phyloP scores from a whole-genome alignment of 2,797 vertebrate genomes.

The Hoplostethus mediterraneus region DNA sequence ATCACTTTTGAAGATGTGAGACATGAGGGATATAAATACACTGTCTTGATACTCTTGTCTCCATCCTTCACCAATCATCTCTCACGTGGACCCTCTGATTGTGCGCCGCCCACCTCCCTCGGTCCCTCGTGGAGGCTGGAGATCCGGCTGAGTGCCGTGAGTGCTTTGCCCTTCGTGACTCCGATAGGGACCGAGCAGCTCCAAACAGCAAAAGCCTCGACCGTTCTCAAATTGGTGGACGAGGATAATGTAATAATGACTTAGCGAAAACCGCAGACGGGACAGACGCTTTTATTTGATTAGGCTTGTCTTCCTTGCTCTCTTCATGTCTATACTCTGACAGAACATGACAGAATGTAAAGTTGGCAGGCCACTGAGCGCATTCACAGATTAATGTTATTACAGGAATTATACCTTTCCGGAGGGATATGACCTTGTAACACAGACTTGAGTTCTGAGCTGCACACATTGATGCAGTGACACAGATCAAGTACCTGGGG shows the following conservation, averaged over 20 bases:
- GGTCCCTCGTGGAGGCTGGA: slow-evolving; percentile 43
- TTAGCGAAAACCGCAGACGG: slow-evolving; percentile 17
- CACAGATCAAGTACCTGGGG: slow-evolving; percentile 59
- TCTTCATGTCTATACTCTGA: slow-evolving; percentile 1
- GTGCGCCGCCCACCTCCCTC: slow-evolving; percentile 39
- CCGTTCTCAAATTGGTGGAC: slow-evolving; percentile 44
- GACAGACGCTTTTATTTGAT: slow-evolving; percentile 47
- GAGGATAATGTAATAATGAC: slow-evolving; percentile 38
- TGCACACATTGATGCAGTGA: slow-evolving; percentile 51
- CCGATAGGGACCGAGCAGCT: slow-evolving; percentile 63
- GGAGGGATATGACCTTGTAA: slow-evolving; percentile 38
- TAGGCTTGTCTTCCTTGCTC: slow-evolving; percentile 19
- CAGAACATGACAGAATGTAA: slow-evolving; percentile 24
- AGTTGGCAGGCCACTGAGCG: neutral
- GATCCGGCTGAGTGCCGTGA: slow-evolving; percentile 52
- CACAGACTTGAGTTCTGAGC: slow-evolving; percentile 33
- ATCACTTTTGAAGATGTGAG: slow-evolving; percentile 80
- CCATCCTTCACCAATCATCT: slow-evolving; percentile 70
- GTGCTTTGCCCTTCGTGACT: slow-evolving; percentile 46
- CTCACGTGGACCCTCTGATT: slow-evolving; percentile 59
- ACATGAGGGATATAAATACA: slow-evolving; percentile 84
- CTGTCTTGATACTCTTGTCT: slow-evolving; percentile 75
- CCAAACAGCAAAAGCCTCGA: slow-evolving; percentile 63
- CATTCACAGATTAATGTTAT: slow-evolving; percentile 22
- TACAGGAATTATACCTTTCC: slow-evolving; percentile 26